Conservation (phyloP, 2,888 invertebrate species). For the Lymantria dispar region DNA sequence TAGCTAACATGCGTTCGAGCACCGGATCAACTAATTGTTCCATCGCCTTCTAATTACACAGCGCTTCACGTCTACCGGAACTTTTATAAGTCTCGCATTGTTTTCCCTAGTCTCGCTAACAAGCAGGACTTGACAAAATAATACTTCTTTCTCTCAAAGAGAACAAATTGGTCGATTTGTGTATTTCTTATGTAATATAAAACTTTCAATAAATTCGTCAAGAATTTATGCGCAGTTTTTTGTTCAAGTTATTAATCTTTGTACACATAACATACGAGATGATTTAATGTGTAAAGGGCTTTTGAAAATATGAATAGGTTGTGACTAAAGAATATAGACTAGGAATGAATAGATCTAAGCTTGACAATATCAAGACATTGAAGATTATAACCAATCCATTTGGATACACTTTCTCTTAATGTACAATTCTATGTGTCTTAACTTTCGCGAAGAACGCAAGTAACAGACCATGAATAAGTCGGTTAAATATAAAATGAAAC, state of each 20-base stretch:
- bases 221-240: conserved; percentile 11
- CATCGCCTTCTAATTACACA: conserved; percentile 51
- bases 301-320: too few species aligned
- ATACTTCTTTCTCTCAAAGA: conserved; percentile 25
- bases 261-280: too few species aligned
- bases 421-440: conserved; percentile 37
- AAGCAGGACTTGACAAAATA: conserved; percentile 24
- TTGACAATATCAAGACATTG: background rate
- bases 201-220: conserved; percentile 28
- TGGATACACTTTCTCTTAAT: conserved; percentile 56
- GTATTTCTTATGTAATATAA: conserved; percentile 5
- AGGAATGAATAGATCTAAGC: too few species aligned
- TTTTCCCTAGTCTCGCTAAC: conserved; percentile 45
- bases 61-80: conserved; percentile 43
- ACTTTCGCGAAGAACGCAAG: conserved; percentile 29
- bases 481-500: conserved; percentile 12
- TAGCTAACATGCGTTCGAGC: conserved; percentile 30
- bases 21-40: conserved; percentile 49
- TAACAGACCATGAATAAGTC: conserved; percentile 14
- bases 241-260: background rate
- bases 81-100: conserved; percentile 37
- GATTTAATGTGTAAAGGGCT: too few species aligned
- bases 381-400: conserved; percentile 32
- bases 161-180: conserved; percentile 3
- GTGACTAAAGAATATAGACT: too few species aligned